Conservation (phyloP, 2,888 invertebrate genomes). For the Drosophila phalerata region DNA sequence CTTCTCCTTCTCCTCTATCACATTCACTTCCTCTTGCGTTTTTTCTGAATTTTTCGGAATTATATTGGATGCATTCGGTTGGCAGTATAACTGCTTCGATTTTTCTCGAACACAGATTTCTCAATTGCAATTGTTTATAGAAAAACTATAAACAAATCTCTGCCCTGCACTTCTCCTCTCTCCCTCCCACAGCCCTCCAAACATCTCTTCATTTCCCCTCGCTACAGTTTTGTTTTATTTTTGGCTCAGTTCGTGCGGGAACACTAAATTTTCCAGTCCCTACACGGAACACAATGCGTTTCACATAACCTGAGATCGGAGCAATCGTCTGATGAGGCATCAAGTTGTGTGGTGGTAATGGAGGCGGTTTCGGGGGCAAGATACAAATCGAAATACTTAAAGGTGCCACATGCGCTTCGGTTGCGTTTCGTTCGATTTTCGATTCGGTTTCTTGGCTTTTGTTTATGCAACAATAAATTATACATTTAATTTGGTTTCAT, state of each 20-base stretch:
- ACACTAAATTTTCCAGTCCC: slow-evolving; percentile 69
- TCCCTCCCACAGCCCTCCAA: neutral
- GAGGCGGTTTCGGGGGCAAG: slow-evolving; percentile 4
- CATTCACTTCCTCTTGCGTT: neutral
- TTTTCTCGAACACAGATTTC: slow-evolving; percentile 72
- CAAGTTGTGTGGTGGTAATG: neutral
- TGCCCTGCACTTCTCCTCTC: neutral
- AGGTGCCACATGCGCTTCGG: slow-evolving; percentile 75
- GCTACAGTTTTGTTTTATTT: slow-evolving; percentile 59
- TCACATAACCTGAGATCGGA: slow-evolving; percentile 37
- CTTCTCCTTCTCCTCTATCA: neutral
- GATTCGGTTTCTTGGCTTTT: slow-evolving; percentile 74
- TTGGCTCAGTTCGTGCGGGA: slow-evolving; percentile 71
- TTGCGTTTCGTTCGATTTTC: slow-evolving; percentile 61
- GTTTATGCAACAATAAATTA: slow-evolving; percentile 82
- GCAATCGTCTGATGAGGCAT: slow-evolving; percentile 5
- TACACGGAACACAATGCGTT: slow-evolving; percentile 56
- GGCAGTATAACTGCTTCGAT: slow-evolving; percentile 41
- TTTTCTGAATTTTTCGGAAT: slow-evolving; percentile 20
- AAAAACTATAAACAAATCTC: slow-evolving; percentile 71
- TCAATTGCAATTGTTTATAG: slow-evolving; percentile 77
- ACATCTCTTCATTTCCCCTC: slow-evolving; percentile 34
- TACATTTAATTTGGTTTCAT: slow-evolving; percentile 75
- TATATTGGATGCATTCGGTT: slow-evolving; percentile 40
- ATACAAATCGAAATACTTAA: slow-evolving; percentile 67